Evolutionary conservation across 1,140 invertebrate genomes (phyloP).

Genomic region (Drosophila pectinifera): DNA sequence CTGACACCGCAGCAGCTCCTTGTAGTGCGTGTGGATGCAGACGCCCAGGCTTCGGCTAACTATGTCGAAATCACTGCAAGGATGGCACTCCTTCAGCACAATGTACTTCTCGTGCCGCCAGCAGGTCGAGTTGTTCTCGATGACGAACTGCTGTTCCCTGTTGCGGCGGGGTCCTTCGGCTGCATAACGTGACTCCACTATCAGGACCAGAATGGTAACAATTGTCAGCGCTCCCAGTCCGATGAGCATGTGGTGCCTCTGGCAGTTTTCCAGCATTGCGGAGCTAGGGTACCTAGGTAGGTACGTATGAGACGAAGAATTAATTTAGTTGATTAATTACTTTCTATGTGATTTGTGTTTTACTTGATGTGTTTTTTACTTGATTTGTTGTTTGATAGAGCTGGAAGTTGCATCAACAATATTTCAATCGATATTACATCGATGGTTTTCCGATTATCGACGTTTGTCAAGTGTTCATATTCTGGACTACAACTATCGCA

Average conservation of each 20-base stretch:
- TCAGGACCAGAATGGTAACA: constrained; percentile 91
- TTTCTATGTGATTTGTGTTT: constrained; percentile 2
- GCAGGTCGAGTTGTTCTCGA: constrained; percentile 91
- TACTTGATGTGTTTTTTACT: neutral
- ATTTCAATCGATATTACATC: neutral
- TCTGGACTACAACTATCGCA: too few species aligned
- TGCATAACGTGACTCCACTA: constrained; percentile 90
- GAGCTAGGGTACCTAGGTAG: neutral
- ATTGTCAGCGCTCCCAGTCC: constrained; percentile 87
- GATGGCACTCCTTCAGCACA: constrained; percentile 91
- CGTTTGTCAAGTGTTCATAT: too few species aligned
- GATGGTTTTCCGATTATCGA: neutral
- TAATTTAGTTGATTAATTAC: neutral
- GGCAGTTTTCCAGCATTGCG: constrained; percentile 89
- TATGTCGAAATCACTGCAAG: constrained; percentile 91
- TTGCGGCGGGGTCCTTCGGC: constrained; percentile 65
- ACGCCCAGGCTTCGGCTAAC: constrained; percentile 89
- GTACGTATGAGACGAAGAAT: neutral
- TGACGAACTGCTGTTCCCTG: constrained; percentile 86
- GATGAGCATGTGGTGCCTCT: constrained; percentile 89
- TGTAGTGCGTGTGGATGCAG: constrained; percentile 90
- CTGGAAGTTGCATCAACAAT: neutral
- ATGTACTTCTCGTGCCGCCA: constrained; percentile 89
- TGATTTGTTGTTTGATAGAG: neutral
- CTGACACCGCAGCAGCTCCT: constrained; percentile 89